Base-by-base conservation (phyloP, 2,888 invertebrate genomes). In the Drosophila buzzatii region DNA sequence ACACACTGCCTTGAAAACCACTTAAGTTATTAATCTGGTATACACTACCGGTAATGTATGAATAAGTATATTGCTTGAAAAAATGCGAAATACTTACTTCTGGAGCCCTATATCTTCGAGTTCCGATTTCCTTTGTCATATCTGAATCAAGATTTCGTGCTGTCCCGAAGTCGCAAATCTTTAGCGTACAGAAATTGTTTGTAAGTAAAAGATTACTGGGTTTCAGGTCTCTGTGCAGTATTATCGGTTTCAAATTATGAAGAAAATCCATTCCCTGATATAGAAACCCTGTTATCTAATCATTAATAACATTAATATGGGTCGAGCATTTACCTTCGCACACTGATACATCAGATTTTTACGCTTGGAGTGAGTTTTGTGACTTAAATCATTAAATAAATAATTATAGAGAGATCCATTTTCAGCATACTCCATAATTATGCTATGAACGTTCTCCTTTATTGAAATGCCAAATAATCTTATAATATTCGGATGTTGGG, bases 101-200 rank as follows among this genome's bases (percentile, higher is more conserved):
- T 2, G 84, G 81, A 9, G 81, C 67, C 27, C 57, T 73, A 41
- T 81, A 83, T 1, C 1, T 1, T 4, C 1, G 4, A 8, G 84
- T 83, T 6, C 84, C 81, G 9, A 27, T n/a, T 0, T 4, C 9
- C 0, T 0, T 0, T 0, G 78, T 42, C 68, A 77, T 76, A 0
- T 7, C 10, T 14, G 20, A 8, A 0, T 18, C 37, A 20, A 47
- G 10, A 1, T 58, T 20, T 35, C 68, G 56, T 6, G 56, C 66
- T 0, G 49, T 57, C 1, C 81, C 81, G 39, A 81, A 81, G 27
- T 81, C 81, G n/a, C 84, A 77, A n/a, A 81, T 59, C 42, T 81
- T 83, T 8, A 83, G 10, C 3, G 10, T 33, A 2, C 12, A n/a
- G 8, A 35, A 27, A 2, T 27, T 5, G 0, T 55, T 27, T 0